Conservation (phyloP, 2,888 invertebrate species). For the Tinea trinotella region DNA sequence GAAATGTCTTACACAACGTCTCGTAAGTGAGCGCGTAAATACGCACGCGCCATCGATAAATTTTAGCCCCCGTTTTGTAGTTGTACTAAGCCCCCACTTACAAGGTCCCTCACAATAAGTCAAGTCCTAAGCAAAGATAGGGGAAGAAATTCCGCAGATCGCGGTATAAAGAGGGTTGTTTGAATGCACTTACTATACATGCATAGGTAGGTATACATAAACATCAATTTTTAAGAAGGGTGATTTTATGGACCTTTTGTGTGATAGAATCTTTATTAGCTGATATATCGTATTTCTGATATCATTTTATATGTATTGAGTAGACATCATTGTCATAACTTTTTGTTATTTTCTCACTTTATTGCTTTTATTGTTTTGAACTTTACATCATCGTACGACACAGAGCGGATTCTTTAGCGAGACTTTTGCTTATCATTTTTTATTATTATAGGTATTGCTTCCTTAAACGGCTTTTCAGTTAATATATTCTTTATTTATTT, state of each 20-base stretch:
- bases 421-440: too few relatives aligned
- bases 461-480: too few relatives aligned
- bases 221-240: constrained; percentile 15
- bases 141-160: constrained; percentile 20
- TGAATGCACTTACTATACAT: constrained; percentile 15
- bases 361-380: constrained; percentile 8
- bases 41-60: constrained; percentile 45
- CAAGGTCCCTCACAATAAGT: constrained; percentile 43
- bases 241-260: constrained; percentile 24
- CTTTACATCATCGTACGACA: background rate
- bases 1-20: constrained; percentile 4
- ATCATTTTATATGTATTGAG: background rate
- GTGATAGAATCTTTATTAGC: constrained; percentile 21
- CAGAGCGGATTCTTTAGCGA: too few relatives aligned
- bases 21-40: constrained; percentile 32
- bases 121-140: constrained; percentile 46
- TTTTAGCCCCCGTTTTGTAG: constrained; percentile 45
- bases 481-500: too few relatives aligned
- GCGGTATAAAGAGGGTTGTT: constrained; percentile 14
- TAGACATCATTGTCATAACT: background rate
- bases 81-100: constrained; percentile 29
- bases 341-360: background rate
- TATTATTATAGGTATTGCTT: too few relatives aligned
- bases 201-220: background rate
- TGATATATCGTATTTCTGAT: background rate